A percentile compares a stretch with the other conserved stretches of the same genome.
Evolutionary conservation across 2,113 vertebrate species (phyloP).

Genomic region (Chaetura pelagica): DNA sequence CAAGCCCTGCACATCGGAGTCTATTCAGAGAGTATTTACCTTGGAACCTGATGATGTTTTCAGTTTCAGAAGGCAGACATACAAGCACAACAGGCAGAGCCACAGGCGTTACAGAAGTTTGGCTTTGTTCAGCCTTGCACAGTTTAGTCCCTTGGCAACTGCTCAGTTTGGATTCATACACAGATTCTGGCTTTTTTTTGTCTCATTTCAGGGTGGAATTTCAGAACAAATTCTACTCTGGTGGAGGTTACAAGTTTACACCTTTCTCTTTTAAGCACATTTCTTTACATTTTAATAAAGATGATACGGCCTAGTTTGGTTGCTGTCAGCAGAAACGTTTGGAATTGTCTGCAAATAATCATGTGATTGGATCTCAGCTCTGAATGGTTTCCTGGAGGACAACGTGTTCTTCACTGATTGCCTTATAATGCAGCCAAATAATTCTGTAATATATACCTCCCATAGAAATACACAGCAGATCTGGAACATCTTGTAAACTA

Average conservation of each 20-base stretch:
- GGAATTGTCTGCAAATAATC: slow-evolving; percentile 48
- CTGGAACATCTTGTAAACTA: slow-evolving; percentile 68
- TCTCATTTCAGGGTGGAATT: slow-evolving; percentile 92
- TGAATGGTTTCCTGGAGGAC: slow-evolving; percentile 33
- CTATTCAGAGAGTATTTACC: not conserved
- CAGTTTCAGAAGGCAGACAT: rapidly evolving
- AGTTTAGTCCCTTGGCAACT: not conserved
- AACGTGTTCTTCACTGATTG: slow-evolving; percentile 75
- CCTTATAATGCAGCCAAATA: slow-evolving; percentile 83
- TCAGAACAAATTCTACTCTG: slow-evolving; percentile 96
- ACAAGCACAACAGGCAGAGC: not conserved
- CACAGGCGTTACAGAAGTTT: rapidly evolving
- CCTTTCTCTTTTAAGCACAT: slow-evolving; percentile 92
- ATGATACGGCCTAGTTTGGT: slow-evolving; percentile 75
- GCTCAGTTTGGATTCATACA: not conserved
- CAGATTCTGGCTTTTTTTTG: not conserved
- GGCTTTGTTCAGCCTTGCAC: not conserved
- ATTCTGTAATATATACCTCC: slow-evolving; percentile 73
- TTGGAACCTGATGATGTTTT: not conserved
- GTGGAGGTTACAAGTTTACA: slow-evolving; percentile 90
- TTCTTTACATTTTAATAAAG: slow-evolving; percentile 83
- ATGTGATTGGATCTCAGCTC: slow-evolving; percentile 38
- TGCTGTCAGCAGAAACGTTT: slow-evolving; percentile 16
- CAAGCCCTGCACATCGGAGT: not conserved
- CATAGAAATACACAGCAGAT: slow-evolving; percentile 6